Conservation (phyloP, 2,797 vertebrate genomes). For the Hypotaenidia philippensis region DNA sequence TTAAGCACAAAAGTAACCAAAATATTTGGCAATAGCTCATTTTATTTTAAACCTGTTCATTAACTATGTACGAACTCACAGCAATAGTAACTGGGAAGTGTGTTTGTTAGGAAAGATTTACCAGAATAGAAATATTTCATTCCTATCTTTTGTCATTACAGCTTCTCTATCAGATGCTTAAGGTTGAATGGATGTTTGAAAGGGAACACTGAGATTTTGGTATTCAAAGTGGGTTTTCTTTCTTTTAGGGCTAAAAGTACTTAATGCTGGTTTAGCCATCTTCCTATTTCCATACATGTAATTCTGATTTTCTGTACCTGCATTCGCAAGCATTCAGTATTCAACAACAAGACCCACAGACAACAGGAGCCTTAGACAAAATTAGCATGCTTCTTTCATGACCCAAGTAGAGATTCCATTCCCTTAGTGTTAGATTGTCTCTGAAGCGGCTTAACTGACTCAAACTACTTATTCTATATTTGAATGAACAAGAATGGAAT, state of each 20-base stretch:
- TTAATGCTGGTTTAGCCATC: neutral
- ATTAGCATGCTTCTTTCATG: neutral
- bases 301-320: neutral
- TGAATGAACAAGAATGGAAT: neutral
- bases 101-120: neutral
- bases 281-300: neutral
- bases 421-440: neutral
- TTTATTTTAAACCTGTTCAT: neutral
- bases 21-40: neutral
- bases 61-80: neutral
- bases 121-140: neutral
- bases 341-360: neutral
- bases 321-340: neutral
- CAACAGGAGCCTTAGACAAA: neutral
- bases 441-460: neutral
- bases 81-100: neutral
- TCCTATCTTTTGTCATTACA: neutral
- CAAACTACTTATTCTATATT: neutral
- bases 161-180: neutral
- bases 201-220: neutral
- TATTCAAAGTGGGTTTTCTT: neutral
- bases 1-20: neutral
- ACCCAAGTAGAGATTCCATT: neutral
- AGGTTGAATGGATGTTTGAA: neutral
- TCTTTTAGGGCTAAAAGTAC: neutral